Conservation (phyloP, 2,888 invertebrate genomes). For the Myopa tessellatipennis region DNA sequence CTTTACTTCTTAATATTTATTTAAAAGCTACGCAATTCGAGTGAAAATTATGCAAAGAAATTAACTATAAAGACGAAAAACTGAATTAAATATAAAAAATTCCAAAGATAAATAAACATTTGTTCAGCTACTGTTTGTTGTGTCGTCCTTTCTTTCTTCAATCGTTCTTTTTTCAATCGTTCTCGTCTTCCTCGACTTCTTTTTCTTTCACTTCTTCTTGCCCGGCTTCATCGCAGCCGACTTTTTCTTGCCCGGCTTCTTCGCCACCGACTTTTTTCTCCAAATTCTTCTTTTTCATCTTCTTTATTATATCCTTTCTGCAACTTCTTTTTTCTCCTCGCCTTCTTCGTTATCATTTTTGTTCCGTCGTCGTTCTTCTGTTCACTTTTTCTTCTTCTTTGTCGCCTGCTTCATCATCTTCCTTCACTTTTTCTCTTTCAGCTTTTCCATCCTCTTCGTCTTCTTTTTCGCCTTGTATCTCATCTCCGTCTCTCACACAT, state of each 20-base stretch:
- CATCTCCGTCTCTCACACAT: constrained; percentile 21
- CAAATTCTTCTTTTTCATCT: not conserved
- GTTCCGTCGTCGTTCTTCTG: not conserved
- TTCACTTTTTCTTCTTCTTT: not conserved
- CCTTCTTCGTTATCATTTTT: not conserved
- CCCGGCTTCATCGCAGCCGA: too few species aligned
- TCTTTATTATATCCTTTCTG: not conserved
- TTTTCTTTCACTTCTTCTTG: not conserved
- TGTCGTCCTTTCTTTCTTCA: too few species aligned
- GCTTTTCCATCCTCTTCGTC: not conserved
- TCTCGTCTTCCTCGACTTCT: too few species aligned
- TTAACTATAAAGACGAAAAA: too few species aligned
- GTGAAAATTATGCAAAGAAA: too few species aligned
- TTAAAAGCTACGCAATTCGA: too few species aligned
- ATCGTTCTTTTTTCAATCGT: too few species aligned
- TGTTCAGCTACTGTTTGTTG: too few species aligned
- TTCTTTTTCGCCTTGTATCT: not conserved
- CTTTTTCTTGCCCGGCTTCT: too few species aligned
- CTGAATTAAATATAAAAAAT: too few species aligned
- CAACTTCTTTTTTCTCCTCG: not conserved
- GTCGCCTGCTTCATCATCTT: not conserved
- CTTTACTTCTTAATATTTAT: too few species aligned
- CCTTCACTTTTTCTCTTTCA: not conserved
- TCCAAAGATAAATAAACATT: too few species aligned
- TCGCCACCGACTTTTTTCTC: not conserved